Base-by-base conservation (phyloP, 2,113 vertebrate species). In the Spermophilus dauricus region DNA sequence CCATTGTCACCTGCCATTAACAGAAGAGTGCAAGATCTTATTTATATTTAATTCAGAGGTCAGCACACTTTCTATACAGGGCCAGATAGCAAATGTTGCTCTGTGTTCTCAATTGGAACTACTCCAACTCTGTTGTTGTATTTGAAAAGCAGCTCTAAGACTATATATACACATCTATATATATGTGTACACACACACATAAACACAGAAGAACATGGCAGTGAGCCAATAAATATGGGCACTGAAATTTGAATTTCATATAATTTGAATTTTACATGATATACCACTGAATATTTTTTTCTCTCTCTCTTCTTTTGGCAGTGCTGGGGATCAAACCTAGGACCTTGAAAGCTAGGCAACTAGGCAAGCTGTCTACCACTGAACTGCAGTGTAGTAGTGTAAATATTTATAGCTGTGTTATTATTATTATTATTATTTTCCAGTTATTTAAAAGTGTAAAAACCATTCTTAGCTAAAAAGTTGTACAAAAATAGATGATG, bases 1-100 rank as follows among this genome's bases (percentile, higher is more conserved):
- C 39, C 96, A 26, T 85, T 14, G 4, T 88, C 45, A 48, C 97
- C 96, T 92, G 98, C 98, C 98, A 98, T 98, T 94, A 98, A 98
- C 39, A 85, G 0, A 45, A 84, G 32, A 63, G 42, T n/a, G 26
- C 86, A 28, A 32, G 61, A 63, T 24, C 24, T 63, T 28, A 63
- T 28, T 63, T 63, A 10, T 63, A 63, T 95, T 82, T 94, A 91
- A 80, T 61, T 75, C 42, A 65, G 30, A 97, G 45, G 69, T 95
- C 39, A 34, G 37, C 63, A 78, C 8, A 72, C 72, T 67, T 82
- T 86, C 53, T 95, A 45, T 80, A 37, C 20, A 88, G 73, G 51
- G 8, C 42, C 56, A 86, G 24, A 56, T 63, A 65, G 65, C 34
- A 91, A 4, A 42, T 69, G 34, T 53, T 32, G 48, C 39, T 75